Evolutionary conservation across 1,140 invertebrate genomes (phyloP).

Genomic region (Philotrypesis tridentata): DNA sequence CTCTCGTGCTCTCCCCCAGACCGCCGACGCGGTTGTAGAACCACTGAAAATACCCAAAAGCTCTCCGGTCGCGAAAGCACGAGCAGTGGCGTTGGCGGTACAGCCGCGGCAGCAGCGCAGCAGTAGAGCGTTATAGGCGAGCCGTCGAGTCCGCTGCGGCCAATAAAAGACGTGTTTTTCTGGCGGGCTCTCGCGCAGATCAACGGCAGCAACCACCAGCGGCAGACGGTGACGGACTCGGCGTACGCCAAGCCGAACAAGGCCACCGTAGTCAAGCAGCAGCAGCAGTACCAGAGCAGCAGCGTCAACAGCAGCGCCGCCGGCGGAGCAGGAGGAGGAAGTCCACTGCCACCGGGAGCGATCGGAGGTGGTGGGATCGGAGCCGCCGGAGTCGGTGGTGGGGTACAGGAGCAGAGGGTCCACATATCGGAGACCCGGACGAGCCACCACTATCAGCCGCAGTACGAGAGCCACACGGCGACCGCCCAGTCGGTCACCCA

Average conservation of each 20-base stretch:
- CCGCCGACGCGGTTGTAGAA: slow-evolving; percentile 6
- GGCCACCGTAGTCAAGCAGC: slow-evolving; percentile 59
- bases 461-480: slow-evolving; percentile 61
- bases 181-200: slow-evolving; percentile 68
- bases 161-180: not conserved
- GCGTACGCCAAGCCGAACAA: slow-evolving; percentile 82
- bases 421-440: slow-evolving; percentile 71
- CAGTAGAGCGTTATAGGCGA: not conserved
- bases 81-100: not conserved
- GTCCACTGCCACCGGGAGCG: slow-evolving; percentile 60
- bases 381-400: slow-evolving; percentile 64
- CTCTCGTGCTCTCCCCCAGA: not conserved
- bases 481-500: slow-evolving; percentile 64
- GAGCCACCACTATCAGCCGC: slow-evolving; percentile 72
- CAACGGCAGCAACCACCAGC: slow-evolving; percentile 69
- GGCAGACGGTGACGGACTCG: slow-evolving; percentile 78
- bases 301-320: not conserved
- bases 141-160: not conserved
- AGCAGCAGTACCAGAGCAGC: slow-evolving; percentile 5
- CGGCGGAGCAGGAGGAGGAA: slow-evolving; percentile 59
- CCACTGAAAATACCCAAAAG: slow-evolving; percentile 37
- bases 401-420: slow-evolving; percentile 62
- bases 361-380: slow-evolving; percentile 63
- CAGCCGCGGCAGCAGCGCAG: no score
- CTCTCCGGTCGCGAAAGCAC: not conserved